Percentiles rank a stretch among this genome's conserved stretches.
phyloP scores from a whole-genome alignment of 1,140 invertebrate species.

The Drosophila tani region DNA sequence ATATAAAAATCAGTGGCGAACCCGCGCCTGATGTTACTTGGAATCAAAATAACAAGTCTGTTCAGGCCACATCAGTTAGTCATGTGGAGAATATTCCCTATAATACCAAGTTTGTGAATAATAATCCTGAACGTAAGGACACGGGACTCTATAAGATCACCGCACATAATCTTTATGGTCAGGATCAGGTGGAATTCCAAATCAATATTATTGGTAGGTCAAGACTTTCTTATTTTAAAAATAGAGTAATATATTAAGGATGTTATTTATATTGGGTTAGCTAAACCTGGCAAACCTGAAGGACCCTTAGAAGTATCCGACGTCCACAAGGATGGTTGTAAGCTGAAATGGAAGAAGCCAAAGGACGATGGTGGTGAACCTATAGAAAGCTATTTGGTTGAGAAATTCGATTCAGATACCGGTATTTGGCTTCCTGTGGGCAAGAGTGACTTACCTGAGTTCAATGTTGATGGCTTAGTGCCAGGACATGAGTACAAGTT shows the following conservation, averaged over 20 bases:
- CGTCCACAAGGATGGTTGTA: slow-evolving; percentile 97
- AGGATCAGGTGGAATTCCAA: slow-evolving; percentile 95
- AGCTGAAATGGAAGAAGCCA: slow-evolving; percentile 98
- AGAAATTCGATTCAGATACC: slow-evolving; percentile 97
- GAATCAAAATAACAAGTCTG: slow-evolving; percentile 87
- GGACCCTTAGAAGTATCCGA: slow-evolving; percentile 98
- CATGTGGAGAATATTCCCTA: slow-evolving; percentile 94
- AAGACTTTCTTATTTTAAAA: slow-evolving; percentile 34
- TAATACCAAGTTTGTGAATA: slow-evolving; percentile 93
- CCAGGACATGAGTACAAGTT: slow-evolving; percentile 99
- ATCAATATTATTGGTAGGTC: slow-evolving; percentile 94
- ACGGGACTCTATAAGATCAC: slow-evolving; percentile 94
- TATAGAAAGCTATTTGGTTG: slow-evolving; percentile 97
- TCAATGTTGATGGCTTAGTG: slow-evolving; percentile 94
- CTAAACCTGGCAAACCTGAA: slow-evolving; percentile 96
- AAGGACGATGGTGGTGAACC: slow-evolving; percentile 99
- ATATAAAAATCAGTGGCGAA: slow-evolving; percentile 97
- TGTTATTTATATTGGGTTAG: slow-evolving; percentile 85
- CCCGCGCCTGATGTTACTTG: slow-evolving; percentile 94
- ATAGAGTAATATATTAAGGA: neutral
- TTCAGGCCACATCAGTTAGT: slow-evolving; percentile 86
- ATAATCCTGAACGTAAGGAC: slow-evolving; percentile 93
- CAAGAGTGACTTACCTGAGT: slow-evolving; percentile 92
- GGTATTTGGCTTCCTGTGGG: slow-evolving; percentile 96
- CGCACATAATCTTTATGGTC: slow-evolving; percentile 94